Percentiles rank a stretch among this genome's conserved stretches.
phyloP scores from a whole-genome alignment of 2,797 vertebrate species.

The Microctenopoma lineatum region DNA sequence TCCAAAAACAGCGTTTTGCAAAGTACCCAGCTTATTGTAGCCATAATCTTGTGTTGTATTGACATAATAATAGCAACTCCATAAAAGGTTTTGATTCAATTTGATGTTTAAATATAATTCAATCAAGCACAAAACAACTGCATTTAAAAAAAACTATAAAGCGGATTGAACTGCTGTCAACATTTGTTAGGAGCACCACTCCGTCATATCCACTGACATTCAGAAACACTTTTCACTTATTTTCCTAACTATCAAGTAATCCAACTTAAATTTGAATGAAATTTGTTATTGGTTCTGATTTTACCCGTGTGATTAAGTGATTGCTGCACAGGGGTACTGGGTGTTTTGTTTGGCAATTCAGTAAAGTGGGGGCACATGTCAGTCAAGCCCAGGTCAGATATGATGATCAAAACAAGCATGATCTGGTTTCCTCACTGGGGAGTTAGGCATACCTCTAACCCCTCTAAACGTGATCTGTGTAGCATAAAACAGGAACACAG shows the following conservation, averaged over 20 bases:
- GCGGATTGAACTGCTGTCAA: not conserved
- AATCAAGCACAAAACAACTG: too few relatives aligned
- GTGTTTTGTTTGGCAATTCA: slow-evolving; percentile 75
- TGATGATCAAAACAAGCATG: slow-evolving; percentile 79
- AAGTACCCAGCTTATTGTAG: too few relatives aligned
- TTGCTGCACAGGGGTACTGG: slow-evolving; percentile 49
- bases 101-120: too few relatives aligned
- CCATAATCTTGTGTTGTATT: too few relatives aligned
- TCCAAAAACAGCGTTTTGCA: too few relatives aligned
- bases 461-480: slow-evolving; percentile 56
- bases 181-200: not conserved
- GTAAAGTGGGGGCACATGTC: slow-evolving; percentile 78
- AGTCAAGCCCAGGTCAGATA: slow-evolving; percentile 80
- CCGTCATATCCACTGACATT: slow-evolving; percentile 11
- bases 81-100: too few relatives aligned
- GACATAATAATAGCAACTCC: too few relatives aligned
- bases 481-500: slow-evolving; percentile 61
- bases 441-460: slow-evolving; percentile 64
- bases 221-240: slow-evolving; percentile 18
- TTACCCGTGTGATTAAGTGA: slow-evolving; percentile 59
- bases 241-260: slow-evolving; percentile 56
- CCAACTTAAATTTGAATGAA: slow-evolving; percentile 36
- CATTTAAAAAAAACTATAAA: too few relatives aligned
- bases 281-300: slow-evolving; percentile 52
- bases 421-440: slow-evolving; percentile 70